Conservation (phyloP, 1,140 invertebrate species). For the Monomorium pharaonis region DNA sequence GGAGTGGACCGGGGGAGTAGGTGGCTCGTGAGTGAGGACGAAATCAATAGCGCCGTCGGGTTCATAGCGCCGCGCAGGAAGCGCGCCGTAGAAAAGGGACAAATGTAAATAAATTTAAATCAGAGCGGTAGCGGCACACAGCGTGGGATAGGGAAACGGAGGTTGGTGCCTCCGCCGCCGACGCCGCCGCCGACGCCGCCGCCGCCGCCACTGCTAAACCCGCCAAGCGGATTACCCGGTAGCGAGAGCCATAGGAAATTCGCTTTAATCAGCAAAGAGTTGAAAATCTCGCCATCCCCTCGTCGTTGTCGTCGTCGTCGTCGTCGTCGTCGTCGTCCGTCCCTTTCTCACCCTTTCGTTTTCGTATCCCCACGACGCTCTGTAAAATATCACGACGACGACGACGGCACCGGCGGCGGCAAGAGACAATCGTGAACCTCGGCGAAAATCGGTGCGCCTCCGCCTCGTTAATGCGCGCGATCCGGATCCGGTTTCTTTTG, state of each 20-base stretch:
- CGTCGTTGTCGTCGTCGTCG: neutral
- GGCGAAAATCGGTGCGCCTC: slow-evolving; percentile 39
- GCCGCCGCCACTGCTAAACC: slow-evolving; percentile 43
- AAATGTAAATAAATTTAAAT: slow-evolving; percentile 79
- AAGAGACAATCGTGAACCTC: slow-evolving; percentile 61
- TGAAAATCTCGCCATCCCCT: slow-evolving; percentile 57
- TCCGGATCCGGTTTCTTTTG: slow-evolving; percentile 71
- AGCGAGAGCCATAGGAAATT: slow-evolving; percentile 66
- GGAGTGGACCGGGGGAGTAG: slow-evolving; percentile 59
- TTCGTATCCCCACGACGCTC: slow-evolving; percentile 14
- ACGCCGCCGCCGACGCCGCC: neutral
- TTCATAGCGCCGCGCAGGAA: slow-evolving; percentile 71
- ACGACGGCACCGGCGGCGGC: slow-evolving; percentile 12
- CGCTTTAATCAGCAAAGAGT: slow-evolving; percentile 73
- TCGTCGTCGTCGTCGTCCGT: neutral
- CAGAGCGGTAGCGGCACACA: slow-evolving; percentile 52
- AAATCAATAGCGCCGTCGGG: slow-evolving; percentile 75
- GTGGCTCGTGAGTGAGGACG: slow-evolving; percentile 72
- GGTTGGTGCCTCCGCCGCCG: slow-evolving; percentile 6
- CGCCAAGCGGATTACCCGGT: slow-evolving; percentile 73
- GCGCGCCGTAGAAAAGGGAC: slow-evolving; percentile 73
- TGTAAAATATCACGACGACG: slow-evolving; percentile 48
- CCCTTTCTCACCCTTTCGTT: neutral
- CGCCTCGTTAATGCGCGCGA: slow-evolving; percentile 68
- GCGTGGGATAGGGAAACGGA: slow-evolving; percentile 54